A percentile compares a stretch with the other conserved stretches of the same genome.
These are phyloP conservation scores for Polylopha cassiicola DNA, from an alignment of 2,888 invertebrate species.

Conservation along the genomic window DNA sequence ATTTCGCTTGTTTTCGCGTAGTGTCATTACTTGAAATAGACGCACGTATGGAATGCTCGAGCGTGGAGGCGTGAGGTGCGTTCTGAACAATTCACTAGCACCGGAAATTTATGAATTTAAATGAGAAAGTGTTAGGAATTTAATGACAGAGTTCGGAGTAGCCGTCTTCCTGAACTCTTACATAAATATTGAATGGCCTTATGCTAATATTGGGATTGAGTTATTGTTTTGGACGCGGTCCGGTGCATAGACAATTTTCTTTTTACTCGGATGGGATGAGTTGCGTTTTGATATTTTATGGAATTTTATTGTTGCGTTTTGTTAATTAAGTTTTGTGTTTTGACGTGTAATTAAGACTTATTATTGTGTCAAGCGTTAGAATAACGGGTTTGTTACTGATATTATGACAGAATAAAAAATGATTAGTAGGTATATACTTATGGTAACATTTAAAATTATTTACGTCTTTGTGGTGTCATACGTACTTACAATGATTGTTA, in stretches of 20 bases:
- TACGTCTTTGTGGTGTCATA: too few relatives aligned
- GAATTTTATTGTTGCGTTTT: slow-evolving; percentile 2
- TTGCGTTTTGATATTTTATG: not conserved
- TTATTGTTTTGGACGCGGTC: slow-evolving; percentile 47
- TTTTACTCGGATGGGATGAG: slow-evolving; percentile 26
- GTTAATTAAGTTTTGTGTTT: too few relatives aligned
- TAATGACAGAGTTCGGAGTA: slow-evolving; percentile 65
- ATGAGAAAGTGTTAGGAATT: slow-evolving; percentile 76
- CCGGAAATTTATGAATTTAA: slow-evolving; percentile 78
- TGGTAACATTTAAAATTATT: too few relatives aligned
- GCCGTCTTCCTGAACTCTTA: slow-evolving; percentile 54
- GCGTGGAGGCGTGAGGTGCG: slow-evolving; percentile 54
- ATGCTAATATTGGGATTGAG: slow-evolving; percentile 28
- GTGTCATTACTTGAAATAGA: slow-evolving; percentile 22
- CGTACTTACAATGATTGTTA: too few relatives aligned
- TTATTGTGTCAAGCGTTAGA: too few relatives aligned
- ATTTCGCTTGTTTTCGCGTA: too few relatives aligned
- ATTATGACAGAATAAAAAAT: too few relatives aligned
- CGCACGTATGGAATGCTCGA: slow-evolving; percentile 36
- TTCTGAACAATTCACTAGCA: slow-evolving; percentile 60
- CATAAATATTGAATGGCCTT: slow-evolving; percentile 54
- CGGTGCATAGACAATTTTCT: slow-evolving; percentile 40
- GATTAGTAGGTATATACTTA: too few relatives aligned
- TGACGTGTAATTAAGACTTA: too few relatives aligned
- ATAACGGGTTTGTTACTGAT: too few relatives aligned